phyloP scores from a whole-genome alignment of 2,113 vertebrate genomes.

The Dasyurus viverrinus region DNA sequence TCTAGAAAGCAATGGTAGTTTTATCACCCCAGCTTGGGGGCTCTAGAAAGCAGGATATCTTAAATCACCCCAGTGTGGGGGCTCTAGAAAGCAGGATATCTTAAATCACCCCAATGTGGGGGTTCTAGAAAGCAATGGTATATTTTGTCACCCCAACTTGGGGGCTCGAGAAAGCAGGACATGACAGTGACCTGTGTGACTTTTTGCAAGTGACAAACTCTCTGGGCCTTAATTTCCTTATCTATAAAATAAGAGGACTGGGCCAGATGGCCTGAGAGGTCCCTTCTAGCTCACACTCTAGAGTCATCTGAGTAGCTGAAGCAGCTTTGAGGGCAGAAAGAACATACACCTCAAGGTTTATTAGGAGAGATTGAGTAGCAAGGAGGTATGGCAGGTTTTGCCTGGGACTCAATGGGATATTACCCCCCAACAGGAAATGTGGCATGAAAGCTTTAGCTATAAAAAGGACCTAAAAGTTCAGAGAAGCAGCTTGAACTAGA shows the following conservation, averaged over 20 bases:
- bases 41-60: too few relatives aligned
- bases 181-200: background rate
- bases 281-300: background rate
- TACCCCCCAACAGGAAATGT: background rate
- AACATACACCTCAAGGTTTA: background rate
- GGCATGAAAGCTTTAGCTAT: background rate
- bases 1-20: too few relatives aligned
- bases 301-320: background rate
- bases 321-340: background rate
- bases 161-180: too few relatives aligned
- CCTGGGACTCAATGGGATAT: background rate
- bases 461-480: background rate
- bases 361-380: background rate
- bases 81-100: too few relatives aligned
- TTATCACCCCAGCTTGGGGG: too few relatives aligned
- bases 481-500: background rate
- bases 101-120: too few relatives aligned
- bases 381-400: background rate
- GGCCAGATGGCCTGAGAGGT: background rate
- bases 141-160: too few relatives aligned
- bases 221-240: background rate
- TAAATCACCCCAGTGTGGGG: too few relatives aligned
- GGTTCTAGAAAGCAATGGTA: too few relatives aligned
- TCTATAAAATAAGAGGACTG: background rate
- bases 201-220: background rate